phyloP scores from a whole-genome alignment of 2,888 invertebrate species.

The Pteria penguin region DNA sequence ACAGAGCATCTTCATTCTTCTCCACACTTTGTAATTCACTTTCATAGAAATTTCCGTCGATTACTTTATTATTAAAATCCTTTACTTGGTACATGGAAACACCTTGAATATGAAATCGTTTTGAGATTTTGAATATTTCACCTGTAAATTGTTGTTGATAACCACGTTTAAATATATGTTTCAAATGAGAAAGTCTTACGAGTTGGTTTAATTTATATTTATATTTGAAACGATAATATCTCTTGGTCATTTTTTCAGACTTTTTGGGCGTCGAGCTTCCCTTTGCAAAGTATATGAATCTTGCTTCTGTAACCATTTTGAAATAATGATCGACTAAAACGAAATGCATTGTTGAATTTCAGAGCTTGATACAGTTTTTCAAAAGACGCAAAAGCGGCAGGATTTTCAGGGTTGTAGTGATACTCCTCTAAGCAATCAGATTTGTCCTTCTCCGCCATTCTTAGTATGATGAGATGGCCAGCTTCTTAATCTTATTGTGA shows the following conservation, averaged over 20 bases:
- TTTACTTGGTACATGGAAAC: no score
- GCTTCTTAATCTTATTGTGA: no score
- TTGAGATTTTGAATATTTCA: neutral
- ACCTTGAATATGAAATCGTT: no score
- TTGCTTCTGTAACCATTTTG: conserved; percentile 35
- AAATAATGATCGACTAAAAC: conserved; percentile 28
- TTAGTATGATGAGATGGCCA: no score
- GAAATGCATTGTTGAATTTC: conserved; percentile 22
- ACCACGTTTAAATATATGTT: neutral
- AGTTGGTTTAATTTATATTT: conserved; percentile 4
- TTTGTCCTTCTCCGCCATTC: no score
- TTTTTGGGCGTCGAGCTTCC: no score
- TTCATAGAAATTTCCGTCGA: conserved; percentile 4
- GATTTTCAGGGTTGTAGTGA: conserved; percentile 26
- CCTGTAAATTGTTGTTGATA: conserved; percentile 9
- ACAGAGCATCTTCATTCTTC: conserved; percentile 4
- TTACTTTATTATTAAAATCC: no score
- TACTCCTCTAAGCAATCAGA: conserved; percentile 21
- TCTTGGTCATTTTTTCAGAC: no score
- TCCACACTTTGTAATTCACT: conserved; percentile 1
- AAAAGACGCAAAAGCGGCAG: no score
- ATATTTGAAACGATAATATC: no score
- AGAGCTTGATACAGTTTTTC: no score
- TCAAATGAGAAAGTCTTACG: conserved; percentile 10
- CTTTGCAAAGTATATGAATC: conserved; percentile 40